Percentiles rank a stretch among this genome's conserved stretches.
These are phyloP conservation scores for Pandemis corylana DNA, from an alignment of 2,888 invertebrate species.

Conservation along the genomic window DNA sequence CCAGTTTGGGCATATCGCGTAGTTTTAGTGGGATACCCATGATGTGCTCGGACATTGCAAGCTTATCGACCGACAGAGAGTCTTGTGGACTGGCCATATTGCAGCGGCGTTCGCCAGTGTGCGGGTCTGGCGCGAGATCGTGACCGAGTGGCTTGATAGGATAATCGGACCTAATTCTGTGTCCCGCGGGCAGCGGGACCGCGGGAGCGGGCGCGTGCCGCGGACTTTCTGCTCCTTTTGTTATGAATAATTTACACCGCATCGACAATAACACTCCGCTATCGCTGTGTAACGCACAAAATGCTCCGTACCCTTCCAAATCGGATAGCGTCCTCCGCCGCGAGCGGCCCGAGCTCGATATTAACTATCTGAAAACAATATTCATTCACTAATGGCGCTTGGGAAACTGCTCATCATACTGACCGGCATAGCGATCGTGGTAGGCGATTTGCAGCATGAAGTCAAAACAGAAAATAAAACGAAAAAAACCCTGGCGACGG, in stretches of 20 bases:
- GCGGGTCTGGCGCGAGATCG: constrained; percentile 54
- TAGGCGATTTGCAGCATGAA: constrained; percentile 66
- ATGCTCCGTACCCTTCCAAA: constrained; percentile 53
- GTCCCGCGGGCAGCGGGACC: constrained; percentile 28
- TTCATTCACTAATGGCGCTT: constrained; percentile 74
- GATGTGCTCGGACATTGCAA: constrained; percentile 46
- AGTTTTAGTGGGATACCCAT: constrained; percentile 48
- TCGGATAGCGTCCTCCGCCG: constrained; percentile 51
- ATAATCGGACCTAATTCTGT: constrained; percentile 55
- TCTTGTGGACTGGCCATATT: constrained; percentile 61
- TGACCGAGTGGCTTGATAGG: constrained; percentile 55
- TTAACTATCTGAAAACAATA: constrained; percentile 57
- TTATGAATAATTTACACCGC: constrained; percentile 62
- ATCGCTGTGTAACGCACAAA: constrained; percentile 51
- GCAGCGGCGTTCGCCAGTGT: constrained; percentile 51
- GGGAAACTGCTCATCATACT: constrained; percentile 62
- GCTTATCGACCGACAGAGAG: constrained; percentile 63
- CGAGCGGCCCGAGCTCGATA: constrained; percentile 52
- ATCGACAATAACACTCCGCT: constrained; percentile 51
- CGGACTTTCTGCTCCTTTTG: constrained; percentile 55
- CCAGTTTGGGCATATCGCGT: constrained; percentile 33
- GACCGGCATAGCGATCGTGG: constrained; percentile 63
- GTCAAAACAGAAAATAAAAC: constrained; percentile 71
- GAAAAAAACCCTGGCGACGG: constrained; percentile 77
- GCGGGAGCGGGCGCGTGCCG: constrained; percentile 45